phyloP scores from a whole-genome alignment of 2,797 vertebrate species.

The Sebastolobus altivelis region DNA sequence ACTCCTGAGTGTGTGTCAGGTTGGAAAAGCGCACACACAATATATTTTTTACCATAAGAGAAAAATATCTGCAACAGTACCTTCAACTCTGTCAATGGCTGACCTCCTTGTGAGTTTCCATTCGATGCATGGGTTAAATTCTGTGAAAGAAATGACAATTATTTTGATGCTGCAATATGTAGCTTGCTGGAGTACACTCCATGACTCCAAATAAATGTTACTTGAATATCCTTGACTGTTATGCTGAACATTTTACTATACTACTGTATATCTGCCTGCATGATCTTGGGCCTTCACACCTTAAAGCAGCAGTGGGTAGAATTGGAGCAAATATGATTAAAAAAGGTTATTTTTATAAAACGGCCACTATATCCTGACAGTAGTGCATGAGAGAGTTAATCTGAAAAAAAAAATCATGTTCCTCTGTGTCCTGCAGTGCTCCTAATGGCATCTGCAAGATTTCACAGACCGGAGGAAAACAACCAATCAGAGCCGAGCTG shows the following conservation, averaged over 20 bases:
- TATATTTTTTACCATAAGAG: neutral
- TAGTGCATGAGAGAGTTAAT: too few species aligned
- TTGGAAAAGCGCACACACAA: neutral
- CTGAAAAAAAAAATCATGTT: too few species aligned
- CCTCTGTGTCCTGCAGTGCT: too few species aligned
- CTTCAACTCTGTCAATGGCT: accelerated
- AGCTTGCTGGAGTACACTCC: neutral
- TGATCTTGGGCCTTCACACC: neutral
- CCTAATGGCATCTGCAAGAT: too few species aligned
- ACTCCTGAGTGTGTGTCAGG: too few species aligned
- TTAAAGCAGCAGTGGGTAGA: too few species aligned
- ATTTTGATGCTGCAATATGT: neutral
- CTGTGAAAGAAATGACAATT: constrained; percentile 6
- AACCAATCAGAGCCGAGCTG: too few species aligned
- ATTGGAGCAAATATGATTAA: too few species aligned
- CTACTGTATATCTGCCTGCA: neutral
- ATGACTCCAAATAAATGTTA: neutral
- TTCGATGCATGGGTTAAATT: accelerated
- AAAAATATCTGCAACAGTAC: neutral
- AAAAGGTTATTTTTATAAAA: too few species aligned
- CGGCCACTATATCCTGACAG: too few species aligned
- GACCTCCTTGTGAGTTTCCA: accelerated
- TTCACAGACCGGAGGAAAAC: too few species aligned
- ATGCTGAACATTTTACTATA: neutral
- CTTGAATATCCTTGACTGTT: neutral